Base-by-base conservation (phyloP, 2,888 invertebrate genomes). In the Endotricha flammealis region DNA sequence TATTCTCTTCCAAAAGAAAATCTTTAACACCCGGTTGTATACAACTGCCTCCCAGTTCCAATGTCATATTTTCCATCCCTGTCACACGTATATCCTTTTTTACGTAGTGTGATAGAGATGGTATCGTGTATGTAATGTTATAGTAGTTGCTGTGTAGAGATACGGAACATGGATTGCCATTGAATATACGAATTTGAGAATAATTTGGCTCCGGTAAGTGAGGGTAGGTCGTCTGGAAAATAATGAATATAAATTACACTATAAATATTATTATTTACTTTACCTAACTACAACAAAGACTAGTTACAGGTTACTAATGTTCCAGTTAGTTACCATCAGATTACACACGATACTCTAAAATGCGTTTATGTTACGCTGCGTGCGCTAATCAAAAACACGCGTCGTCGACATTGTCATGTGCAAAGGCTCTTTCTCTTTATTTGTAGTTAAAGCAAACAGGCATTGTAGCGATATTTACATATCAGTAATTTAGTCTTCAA, bases 131-230 rank as follows among this genome's bases (percentile, higher is more conserved):
- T 0, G 64, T 58, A 1, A 73, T 61, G 38, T 71, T 72, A 12
- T 63, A 47, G 71, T 40, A 75, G 37, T 89, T 87, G 24, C 75
- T 75, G 12, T 89, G 78, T 32, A 91, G 78, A 2, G 68, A 59
- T 4, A 82, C 41, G 1, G 76, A 62, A 40, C 88, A 89, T 6
- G 73, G 66, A 32, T 87, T 71, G 1, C 88, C 87, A 52, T 92
- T 92, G 58, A 88, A 92, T 33, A 92, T 70, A 30, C 91, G 76
- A 3, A 91, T 45, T 67, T 92, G 91, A 0, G 88, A 87, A 10
- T 74, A 53, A 0, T 89, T 90, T 1, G 59, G 39, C 12, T 77
- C 57, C 0, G 91, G 91, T 5, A 90, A 52, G 8, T 87, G 64
- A 0, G 91, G 90, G 55, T 90, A 89, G n/a, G 13, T 28, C 3